phyloP scores from a whole-genome alignment of 2,113 vertebrate species.

The Dipodomys ordii region DNA sequence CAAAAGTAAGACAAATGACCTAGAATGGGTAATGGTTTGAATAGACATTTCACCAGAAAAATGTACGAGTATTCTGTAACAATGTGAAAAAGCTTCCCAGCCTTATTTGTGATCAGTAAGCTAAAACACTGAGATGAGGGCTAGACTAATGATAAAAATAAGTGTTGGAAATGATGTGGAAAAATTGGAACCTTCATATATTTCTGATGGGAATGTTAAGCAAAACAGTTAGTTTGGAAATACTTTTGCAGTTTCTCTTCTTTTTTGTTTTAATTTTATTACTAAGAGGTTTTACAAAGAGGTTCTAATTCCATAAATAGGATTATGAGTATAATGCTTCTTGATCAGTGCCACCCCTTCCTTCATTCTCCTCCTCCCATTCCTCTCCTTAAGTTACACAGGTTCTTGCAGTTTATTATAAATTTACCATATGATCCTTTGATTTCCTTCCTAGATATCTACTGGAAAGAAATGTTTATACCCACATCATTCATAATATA shows the following conservation, averaged over 20 bases:
- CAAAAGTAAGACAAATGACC: background rate
- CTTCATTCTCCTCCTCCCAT: too few species aligned
- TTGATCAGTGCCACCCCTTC: too few species aligned
- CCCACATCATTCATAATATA: background rate
- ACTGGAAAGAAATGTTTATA: constrained; percentile 37
- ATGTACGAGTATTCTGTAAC: background rate
- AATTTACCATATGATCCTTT: background rate
- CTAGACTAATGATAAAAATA: background rate
- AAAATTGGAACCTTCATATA: background rate
- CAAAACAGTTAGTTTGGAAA: background rate
- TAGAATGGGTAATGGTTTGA: background rate
- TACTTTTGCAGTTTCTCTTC: background rate
- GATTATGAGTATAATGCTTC: too few species aligned
- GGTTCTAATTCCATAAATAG: too few species aligned
- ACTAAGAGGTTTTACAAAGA: too few species aligned
- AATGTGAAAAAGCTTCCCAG: background rate
- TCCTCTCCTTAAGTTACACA: too few species aligned
- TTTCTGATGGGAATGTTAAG: constrained; percentile 38
- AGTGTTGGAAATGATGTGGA: background rate
- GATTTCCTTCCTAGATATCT: constrained; percentile 13
- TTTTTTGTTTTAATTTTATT: too few species aligned
- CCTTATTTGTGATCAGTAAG: background rate
- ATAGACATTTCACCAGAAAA: constrained; percentile 7
- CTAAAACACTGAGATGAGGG: background rate
- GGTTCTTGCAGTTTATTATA: constrained; percentile 16